These are phyloP conservation scores for Imbricaverruca yamaguchii DNA, from an alignment of 2,888 invertebrate species.

Conservation along the genomic window DNA sequence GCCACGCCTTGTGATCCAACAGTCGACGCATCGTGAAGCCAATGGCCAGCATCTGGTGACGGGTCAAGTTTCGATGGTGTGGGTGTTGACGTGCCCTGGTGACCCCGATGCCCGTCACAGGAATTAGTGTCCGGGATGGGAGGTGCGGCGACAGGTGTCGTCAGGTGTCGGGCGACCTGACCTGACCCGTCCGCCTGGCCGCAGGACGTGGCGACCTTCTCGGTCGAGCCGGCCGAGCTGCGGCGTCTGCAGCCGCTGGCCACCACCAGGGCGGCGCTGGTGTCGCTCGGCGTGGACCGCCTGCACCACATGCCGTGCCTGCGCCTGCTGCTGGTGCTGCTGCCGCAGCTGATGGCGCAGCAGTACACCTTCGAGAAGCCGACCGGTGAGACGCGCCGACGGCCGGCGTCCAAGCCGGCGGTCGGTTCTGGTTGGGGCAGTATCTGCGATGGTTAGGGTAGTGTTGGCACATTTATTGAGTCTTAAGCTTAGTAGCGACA, in stretches of 20 bases:
- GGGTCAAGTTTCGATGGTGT: neutral
- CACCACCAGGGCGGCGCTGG: slow-evolving; percentile 47
- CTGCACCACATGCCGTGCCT: slow-evolving; percentile 51
- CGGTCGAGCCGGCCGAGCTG: slow-evolving; percentile 45
- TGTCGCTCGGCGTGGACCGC: slow-evolving; percentile 48
- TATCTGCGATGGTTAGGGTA: too few species aligned
- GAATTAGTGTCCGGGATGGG: too few species aligned
- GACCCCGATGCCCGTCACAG: too few species aligned
- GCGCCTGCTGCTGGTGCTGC: slow-evolving; percentile 43
- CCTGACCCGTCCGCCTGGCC: slow-evolving; percentile 17
- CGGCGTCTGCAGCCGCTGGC: slow-evolving; percentile 46
- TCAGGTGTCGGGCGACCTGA: too few species aligned
- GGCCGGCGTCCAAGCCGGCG: too few species aligned
- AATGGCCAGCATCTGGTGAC: too few species aligned
- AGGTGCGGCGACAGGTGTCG: too few species aligned
- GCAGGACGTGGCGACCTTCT: slow-evolving; percentile 46
- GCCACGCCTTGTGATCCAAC: too few species aligned
- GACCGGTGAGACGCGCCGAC: slow-evolving; percentile 31
- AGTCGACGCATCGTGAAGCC: too few species aligned
- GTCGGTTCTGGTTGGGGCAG: too few species aligned
- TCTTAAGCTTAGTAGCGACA: neutral
- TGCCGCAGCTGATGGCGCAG: slow-evolving; percentile 48
- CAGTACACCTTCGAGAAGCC: slow-evolving; percentile 52
- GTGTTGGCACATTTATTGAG: too few species aligned
- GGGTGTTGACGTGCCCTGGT: neutral